phyloP scores from a whole-genome alignment of 2,797 vertebrate species.

The Jordanella pulchra region DNA sequence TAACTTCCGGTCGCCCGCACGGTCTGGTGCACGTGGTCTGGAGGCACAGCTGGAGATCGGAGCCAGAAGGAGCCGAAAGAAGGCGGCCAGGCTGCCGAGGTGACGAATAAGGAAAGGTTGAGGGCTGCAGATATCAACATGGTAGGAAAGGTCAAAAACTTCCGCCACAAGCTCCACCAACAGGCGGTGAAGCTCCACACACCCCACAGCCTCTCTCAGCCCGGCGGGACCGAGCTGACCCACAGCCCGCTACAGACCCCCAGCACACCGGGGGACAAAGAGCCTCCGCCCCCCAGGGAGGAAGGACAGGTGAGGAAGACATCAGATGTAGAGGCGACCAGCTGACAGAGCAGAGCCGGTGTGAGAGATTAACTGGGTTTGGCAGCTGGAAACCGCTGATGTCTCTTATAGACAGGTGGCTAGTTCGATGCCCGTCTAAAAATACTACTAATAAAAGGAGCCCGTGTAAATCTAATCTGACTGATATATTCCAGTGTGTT shows the following conservation, averaged over 20 bases:
- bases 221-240: background rate
- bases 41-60: background rate
- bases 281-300: background rate
- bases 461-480: too few species aligned
- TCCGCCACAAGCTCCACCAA: constrained; percentile 77
- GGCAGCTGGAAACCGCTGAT: too few species aligned
- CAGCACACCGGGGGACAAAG: background rate
- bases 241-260: background rate
- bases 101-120: background rate
- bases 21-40: background rate
- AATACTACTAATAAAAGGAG: too few species aligned
- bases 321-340: background rate
- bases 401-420: too few species aligned
- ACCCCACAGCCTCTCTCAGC: background rate
- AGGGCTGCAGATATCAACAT: constrained; percentile 41
- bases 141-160: constrained; percentile 79
- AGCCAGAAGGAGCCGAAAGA: background rate
- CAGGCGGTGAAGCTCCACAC: constrained; percentile 67
- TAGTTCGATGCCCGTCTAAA: too few species aligned
- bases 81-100: background rate
- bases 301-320: too few species aligned
- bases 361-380: too few species aligned
- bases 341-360: too few species aligned
- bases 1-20: background rate
- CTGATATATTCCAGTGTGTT: too few species aligned